Evolutionary conservation across 2,797 vertebrate genomes (phyloP), one percentile per base, ranked within the genome.

Genomic region (Hapalemur alaotrensis): DNA sequence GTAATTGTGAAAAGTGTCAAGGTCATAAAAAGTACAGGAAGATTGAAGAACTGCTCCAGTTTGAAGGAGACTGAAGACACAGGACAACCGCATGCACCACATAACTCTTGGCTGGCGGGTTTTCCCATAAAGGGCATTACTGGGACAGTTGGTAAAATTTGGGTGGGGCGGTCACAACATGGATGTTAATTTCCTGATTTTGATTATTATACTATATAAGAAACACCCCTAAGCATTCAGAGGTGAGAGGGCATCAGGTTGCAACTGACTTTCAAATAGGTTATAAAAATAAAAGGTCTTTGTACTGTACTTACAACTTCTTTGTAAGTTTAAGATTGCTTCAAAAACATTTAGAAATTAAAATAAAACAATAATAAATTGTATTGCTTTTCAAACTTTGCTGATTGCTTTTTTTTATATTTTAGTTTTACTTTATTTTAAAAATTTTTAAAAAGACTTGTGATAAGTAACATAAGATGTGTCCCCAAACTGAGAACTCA

Each of bases 371-470:
- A 73, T 70, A 80, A 79, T 13, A 32, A 12, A 1, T 8, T n/a
- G 4, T 22, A 57, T 5, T 89, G 18, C 20, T 91, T 88, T 63
- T 93, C 13, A 69, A 70, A 89, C 35, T 14, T 20, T 63, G 28
- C 4, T 48, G 5, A 32, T 8, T 82, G 2, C 38, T 38, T 38
- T 38, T 38, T 38, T 38, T 38, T 76, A n/a, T 85, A 65, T 72
- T 54, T 80, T 48, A 61, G 8, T 69, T 78, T 46, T 67, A n/a
- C n/a, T 75, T 92, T 73, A 70, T 88, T 63, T 93, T 6, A 67
- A 93, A 94, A 59, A 23, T 76, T 84, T 57, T 57, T 8, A 54
- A 54, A 86, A 95, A 91, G 20, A 57, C 54, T 57, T 57, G 54
- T 57, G 8, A 57, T 57, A 57, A 57, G 22, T 23, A 57, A 63